phyloP scores from a whole-genome alignment of 2,888 invertebrate genomes.

The Pachydiplax longipennis region DNA sequence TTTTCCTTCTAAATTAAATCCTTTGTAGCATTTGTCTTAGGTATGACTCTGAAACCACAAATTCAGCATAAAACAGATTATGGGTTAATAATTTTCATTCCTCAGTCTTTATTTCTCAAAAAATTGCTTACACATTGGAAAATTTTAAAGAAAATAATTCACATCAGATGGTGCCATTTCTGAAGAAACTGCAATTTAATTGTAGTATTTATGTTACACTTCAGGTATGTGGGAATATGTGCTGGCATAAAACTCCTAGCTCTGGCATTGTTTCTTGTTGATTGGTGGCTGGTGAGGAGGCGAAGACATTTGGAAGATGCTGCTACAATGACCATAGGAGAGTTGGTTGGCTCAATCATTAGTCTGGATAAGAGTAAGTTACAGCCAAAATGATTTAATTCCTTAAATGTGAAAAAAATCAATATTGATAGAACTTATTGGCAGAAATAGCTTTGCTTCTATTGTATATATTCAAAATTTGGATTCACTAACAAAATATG shows the following conservation, averaged over 20 bases:
- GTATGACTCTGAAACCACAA: no score
- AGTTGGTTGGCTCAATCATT: slow-evolving; percentile 81
- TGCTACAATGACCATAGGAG: slow-evolving; percentile 67
- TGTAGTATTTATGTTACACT: slow-evolving; percentile 47
- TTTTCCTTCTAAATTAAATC: no score
- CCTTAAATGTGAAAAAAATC: neutral
- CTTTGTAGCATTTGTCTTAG: no score
- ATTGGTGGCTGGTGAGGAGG: slow-evolving; percentile 87
- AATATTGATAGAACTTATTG: neutral
- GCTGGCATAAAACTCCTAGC: slow-evolving; percentile 89
- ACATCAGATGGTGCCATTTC: no score
- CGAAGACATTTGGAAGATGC: slow-evolving; percentile 69
- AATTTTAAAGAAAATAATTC: no score
- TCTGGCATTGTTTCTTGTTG: slow-evolving; percentile 82
- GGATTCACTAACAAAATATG: no score
- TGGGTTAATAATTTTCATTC: no score
- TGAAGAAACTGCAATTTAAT: no score
- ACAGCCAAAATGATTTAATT: neutral
- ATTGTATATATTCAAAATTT: no score
- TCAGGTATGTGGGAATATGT: slow-evolving; percentile 88
- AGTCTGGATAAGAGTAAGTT: slow-evolving; percentile 82
- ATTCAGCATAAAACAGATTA: no score
- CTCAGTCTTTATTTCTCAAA: neutral
- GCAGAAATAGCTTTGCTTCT: no score
- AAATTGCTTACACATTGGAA: no score